A percentile compares a stretch with the other conserved stretches of the same genome.
These are phyloP conservation scores for Thalassophryne amazonica DNA, from an alignment of 2,797 vertebrate species.

Conservation along the genomic window DNA sequence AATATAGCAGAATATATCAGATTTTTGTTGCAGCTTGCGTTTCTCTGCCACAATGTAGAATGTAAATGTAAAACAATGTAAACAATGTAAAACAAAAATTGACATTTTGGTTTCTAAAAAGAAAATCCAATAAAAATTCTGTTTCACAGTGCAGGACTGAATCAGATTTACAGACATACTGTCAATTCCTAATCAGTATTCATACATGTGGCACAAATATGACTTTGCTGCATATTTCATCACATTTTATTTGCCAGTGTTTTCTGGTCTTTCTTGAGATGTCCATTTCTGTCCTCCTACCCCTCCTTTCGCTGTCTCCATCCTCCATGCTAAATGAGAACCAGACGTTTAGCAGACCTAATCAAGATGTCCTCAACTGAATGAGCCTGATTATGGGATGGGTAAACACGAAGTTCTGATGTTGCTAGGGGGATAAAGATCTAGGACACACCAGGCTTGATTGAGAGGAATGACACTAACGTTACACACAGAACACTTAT, in stretches of 20 bases:
- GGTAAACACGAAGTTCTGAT: constrained; percentile 76
- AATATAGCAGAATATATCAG: constrained; percentile 1
- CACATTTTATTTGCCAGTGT: background rate
- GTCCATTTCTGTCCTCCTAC: constrained; percentile 10
- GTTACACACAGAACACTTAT: constrained; percentile 22
- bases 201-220: background rate
- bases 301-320: constrained; percentile 15
- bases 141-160: background rate
- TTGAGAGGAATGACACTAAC: constrained; percentile 58
- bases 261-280: constrained; percentile 9
- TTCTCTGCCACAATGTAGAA: background rate
- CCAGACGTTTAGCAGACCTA: constrained; percentile 71
- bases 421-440: constrained; percentile 59
- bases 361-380: constrained; percentile 78
- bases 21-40: constrained; percentile 3
- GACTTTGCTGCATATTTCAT: background rate
- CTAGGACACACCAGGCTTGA: constrained; percentile 49
- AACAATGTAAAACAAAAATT: constrained; percentile 5
- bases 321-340: constrained; percentile 69
- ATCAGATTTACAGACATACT: background rate
- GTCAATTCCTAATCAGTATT: background rate
- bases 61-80: no score
- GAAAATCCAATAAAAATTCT: background rate
- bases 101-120: background rate
- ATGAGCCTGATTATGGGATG: constrained; percentile 74